Evolutionary conservation across 1,140 invertebrate genomes (phyloP).

Genomic region (Calephelis nemesis): DNA sequence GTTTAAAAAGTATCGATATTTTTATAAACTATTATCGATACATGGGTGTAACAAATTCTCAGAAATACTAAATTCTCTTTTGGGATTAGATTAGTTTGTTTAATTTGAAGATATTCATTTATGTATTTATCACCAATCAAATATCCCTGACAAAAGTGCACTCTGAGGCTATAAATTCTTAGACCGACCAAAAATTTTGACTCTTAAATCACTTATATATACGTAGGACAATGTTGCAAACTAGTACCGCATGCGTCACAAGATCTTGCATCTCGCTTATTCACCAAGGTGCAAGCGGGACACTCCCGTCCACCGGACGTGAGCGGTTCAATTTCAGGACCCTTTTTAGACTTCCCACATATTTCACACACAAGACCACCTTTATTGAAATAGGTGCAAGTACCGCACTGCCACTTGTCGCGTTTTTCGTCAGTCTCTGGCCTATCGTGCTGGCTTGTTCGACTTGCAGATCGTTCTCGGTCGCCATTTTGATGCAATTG

Average conservation of each 20-base stretch:
- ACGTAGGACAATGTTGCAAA: conserved; percentile 88
- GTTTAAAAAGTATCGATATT: too few relatives aligned
- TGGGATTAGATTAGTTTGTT: too few relatives aligned
- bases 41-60: too few relatives aligned
- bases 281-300: conserved; percentile 89
- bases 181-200: neutral
- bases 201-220: conserved; percentile 75
- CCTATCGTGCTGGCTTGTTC: conserved; percentile 31
- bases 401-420: conserved; percentile 84
- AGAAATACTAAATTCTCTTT: too few relatives aligned
- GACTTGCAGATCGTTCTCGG: conserved; percentile 35
- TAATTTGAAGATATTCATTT: too few relatives aligned
- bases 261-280: conserved; percentile 82
- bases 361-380: conserved; percentile 83
- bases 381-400: conserved; percentile 86
- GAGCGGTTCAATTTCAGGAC: conserved; percentile 83
- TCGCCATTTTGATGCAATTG: conserved; percentile 41
- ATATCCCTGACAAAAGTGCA: too few relatives aligned
- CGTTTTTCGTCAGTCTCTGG: conserved; percentile 23
- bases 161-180: neutral
- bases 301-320: conserved; percentile 88
- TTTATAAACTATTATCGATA: too few relatives aligned
- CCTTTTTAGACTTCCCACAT: conserved; percentile 83
- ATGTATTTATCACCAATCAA: too few relatives aligned
- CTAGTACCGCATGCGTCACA: conserved; percentile 86